phyloP scores from a whole-genome alignment of 2,113 vertebrate genomes.

The Siphamia tubifer region DNA sequence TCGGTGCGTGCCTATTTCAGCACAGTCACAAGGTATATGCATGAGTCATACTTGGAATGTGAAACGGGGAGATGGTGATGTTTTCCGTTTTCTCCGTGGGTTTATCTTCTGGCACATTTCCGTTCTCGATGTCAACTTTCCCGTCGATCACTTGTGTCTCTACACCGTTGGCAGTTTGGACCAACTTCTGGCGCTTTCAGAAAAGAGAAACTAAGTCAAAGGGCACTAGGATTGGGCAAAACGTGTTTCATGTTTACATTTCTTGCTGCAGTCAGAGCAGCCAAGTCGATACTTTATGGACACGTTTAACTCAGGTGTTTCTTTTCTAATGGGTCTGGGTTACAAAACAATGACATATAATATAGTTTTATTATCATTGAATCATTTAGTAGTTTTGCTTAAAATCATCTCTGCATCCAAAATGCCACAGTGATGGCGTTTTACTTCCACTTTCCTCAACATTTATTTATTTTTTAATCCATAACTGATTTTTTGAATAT shows the following conservation, averaged over 20 bases:
- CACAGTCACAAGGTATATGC: not conserved
- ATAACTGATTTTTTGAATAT: too few species aligned
- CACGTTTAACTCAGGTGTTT: too few species aligned
- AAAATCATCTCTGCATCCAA: too few species aligned
- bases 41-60: conserved; percentile 50
- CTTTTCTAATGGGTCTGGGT: too few species aligned
- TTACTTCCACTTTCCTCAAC: too few species aligned
- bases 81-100: conserved; percentile 76
- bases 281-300: too few species aligned
- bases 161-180: conserved; percentile 87
- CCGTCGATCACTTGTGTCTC: conserved; percentile 86
- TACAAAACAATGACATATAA: too few species aligned
- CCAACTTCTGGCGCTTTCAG: conserved; percentile 91
- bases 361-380: too few species aligned
- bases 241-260: too few species aligned
- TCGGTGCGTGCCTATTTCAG: not conserved
- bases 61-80: conserved; percentile 87
- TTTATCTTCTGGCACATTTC: conserved; percentile 88
- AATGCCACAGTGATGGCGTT: too few species aligned
- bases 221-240: conserved; percentile 7
- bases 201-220: conserved; percentile 64
- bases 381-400: too few species aligned
- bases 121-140: conserved; percentile 90
- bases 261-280: not conserved
- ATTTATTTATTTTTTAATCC: too few species aligned